phyloP scores from a whole-genome alignment of 2,113 vertebrate genomes.

The Odocoileus virginianus region DNA sequence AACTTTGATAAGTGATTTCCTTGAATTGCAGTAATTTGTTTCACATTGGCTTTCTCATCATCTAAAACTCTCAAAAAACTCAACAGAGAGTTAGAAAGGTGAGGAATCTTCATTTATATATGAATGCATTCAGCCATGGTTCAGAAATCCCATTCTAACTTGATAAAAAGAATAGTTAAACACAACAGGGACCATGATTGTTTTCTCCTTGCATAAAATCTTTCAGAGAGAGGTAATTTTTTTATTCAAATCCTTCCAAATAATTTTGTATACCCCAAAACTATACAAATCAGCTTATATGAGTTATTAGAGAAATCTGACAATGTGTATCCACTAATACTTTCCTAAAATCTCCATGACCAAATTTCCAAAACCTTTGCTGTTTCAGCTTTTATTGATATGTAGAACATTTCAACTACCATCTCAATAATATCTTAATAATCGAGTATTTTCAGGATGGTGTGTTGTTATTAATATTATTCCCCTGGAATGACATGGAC shows the following conservation, averaged over 20 bases:
- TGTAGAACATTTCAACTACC: background rate
- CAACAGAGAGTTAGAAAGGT: background rate
- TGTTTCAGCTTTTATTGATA: background rate
- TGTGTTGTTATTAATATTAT: background rate
- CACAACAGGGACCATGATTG: background rate
- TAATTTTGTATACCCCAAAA: background rate
- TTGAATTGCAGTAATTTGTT: background rate
- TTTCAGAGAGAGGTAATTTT: background rate
- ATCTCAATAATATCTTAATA: background rate
- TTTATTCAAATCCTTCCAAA: background rate
- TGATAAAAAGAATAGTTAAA: constrained; percentile 9
- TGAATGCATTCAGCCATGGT: background rate
- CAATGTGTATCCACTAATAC: background rate
- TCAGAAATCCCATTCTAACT: background rate
- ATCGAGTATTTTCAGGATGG: background rate
- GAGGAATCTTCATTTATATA: background rate
- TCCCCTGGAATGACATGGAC: background rate
- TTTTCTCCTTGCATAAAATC: background rate
- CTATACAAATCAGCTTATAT: background rate
- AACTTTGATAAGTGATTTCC: background rate
- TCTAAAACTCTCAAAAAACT: background rate
- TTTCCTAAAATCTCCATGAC: background rate
- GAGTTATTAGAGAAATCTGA: background rate
- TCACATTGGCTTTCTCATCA: background rate
- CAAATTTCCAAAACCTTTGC: background rate